Evolutionary conservation across 2,797 vertebrate species (phyloP).

Genomic region (Tympanoctomys barrerae): DNA sequence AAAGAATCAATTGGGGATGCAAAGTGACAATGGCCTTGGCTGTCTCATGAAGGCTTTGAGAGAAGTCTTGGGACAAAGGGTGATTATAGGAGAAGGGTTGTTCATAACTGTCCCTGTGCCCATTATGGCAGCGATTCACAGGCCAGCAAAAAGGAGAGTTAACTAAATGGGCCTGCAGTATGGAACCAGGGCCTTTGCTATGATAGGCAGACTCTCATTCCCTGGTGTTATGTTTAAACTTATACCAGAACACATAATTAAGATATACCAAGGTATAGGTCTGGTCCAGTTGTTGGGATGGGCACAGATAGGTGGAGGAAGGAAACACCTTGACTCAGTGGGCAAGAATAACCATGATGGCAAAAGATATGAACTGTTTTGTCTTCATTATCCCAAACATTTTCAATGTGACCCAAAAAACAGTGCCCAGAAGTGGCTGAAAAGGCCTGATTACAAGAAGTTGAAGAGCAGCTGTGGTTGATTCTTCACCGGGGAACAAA

Average conservation of each 20-base stretch:
- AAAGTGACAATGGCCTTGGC: not conserved
- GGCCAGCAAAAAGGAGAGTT: not conserved
- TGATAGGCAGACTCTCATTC: not conserved
- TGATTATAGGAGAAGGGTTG: not conserved
- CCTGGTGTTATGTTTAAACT: not conserved
- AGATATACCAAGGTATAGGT: not conserved
- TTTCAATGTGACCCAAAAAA: not conserved
- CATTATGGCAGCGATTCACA: not conserved
- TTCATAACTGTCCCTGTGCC: not conserved
- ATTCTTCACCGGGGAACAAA: not conserved
- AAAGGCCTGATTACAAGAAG: not conserved
- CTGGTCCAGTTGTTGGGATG: not conserved
- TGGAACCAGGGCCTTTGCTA: not conserved
- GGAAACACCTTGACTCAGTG: not conserved
- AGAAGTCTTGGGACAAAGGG: not conserved
- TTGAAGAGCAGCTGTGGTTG: not conserved
- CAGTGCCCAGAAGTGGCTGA: not conserved
- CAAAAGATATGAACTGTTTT: not conserved
- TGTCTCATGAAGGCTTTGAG: not conserved
- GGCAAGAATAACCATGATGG: not conserved
- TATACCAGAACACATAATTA: too few relatives aligned
- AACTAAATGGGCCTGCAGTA: not conserved
- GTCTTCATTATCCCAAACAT: not conserved
- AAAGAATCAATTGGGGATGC: not conserved
- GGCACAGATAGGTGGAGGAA: not conserved